Conservation (phyloP, 2,797 vertebrate species). For the Xenopus petersii region DNA sequence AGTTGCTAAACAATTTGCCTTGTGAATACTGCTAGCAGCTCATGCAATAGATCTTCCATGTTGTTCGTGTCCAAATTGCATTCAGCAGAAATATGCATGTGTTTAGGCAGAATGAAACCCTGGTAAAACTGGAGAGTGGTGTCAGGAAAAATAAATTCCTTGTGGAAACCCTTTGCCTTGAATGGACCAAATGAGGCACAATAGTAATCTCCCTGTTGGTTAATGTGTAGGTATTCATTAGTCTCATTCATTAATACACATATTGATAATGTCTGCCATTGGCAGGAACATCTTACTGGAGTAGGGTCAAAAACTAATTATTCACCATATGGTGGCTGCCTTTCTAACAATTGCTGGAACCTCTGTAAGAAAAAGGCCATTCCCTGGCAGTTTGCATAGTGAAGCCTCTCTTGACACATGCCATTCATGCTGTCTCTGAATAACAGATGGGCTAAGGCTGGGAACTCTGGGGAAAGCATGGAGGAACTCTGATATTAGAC, state of each 20-base stretch:
- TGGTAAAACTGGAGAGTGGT: not conserved
- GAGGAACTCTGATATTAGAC: slow-evolving; percentile 82
- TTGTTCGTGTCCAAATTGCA: not conserved
- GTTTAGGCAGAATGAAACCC: not conserved
- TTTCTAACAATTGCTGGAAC: slow-evolving; percentile 80
- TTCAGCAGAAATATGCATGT: not conserved
- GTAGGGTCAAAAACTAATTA: slow-evolving; percentile 91
- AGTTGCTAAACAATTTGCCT: too few species aligned
- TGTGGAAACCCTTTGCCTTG: slow-evolving; percentile 18
- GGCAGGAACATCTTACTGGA: slow-evolving; percentile 76
- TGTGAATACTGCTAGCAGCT: too few species aligned
- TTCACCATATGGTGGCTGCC: slow-evolving; percentile 92
- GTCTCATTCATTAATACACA: slow-evolving; percentile 69
- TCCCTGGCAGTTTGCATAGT: slow-evolving; percentile 74
- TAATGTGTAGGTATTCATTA: slow-evolving; percentile 88
- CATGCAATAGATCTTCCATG: too few species aligned
- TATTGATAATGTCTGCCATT: slow-evolving; percentile 73
- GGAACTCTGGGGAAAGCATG: slow-evolving; percentile 78
- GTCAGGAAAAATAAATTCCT: slow-evolving; percentile 2
- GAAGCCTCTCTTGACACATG: slow-evolving; percentile 88
- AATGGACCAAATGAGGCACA: slow-evolving; percentile 53
- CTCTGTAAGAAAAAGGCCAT: slow-evolving; percentile 69
- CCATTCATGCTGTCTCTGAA: slow-evolving; percentile 80
- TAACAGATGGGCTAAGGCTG: slow-evolving; percentile 93
- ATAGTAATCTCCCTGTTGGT: slow-evolving; percentile 63